Conservation (phyloP, 2,113 vertebrate species). For the Spheniscus mendiculus region DNA sequence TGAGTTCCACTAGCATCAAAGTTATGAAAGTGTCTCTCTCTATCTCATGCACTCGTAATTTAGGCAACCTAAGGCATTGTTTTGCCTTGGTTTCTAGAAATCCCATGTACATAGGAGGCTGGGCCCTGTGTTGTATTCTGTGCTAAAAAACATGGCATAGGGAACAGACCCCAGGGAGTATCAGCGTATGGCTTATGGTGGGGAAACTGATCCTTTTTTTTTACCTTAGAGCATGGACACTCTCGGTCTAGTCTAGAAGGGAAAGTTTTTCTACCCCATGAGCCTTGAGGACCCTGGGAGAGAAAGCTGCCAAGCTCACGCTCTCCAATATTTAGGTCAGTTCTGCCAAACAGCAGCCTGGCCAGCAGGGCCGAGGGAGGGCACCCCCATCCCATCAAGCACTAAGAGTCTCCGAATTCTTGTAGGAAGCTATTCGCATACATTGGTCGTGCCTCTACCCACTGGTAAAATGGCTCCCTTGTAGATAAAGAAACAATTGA, state of each 20-base stretch:
- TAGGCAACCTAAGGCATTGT: not conserved
- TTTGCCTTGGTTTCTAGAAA: not conserved
- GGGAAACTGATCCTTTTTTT: not conserved
- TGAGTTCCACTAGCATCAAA: not conserved
- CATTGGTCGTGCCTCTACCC: not conserved
- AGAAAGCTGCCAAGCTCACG: not conserved
- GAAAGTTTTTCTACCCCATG: not conserved
- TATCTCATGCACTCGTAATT: not conserved
- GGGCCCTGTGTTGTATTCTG: not conserved
- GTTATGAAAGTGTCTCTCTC: not conserved
- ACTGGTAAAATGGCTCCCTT: not conserved
- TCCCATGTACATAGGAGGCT: accelerated
- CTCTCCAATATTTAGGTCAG: not conserved
- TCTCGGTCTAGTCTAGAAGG: not conserved
- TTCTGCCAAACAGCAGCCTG: not conserved
- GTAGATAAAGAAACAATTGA: not conserved
- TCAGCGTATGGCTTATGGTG: accelerated
- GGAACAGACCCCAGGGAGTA: not conserved
- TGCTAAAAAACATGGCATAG: not conserved
- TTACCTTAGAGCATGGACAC: not conserved
- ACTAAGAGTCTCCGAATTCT: not conserved
- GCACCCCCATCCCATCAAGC: not conserved
- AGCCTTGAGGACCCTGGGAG: not conserved
- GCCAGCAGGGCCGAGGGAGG: not conserved
- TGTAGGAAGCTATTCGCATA: not conserved